Conservation (phyloP, 2,797 vertebrate genomes). For the Tarsius wallacei region DNA sequence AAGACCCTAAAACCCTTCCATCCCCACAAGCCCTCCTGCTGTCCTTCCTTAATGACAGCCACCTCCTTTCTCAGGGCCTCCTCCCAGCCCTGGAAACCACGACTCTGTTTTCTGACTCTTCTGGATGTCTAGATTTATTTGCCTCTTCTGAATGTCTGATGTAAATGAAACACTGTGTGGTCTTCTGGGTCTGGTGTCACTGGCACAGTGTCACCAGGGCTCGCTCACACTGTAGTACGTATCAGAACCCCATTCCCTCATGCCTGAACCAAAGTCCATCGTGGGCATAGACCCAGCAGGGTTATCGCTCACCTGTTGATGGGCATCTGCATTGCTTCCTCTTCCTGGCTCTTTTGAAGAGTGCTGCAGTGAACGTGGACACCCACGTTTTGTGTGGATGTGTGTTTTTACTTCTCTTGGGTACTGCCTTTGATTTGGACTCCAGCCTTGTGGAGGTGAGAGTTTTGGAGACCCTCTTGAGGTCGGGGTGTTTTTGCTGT, state of each 20-base stretch:
- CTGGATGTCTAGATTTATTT: not conserved
- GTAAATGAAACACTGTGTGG: not conserved
- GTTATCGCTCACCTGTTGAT: not conserved
- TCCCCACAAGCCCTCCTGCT: not conserved
- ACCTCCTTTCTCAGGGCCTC: not conserved
- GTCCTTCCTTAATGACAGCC: not conserved
- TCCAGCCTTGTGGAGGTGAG: not conserved
- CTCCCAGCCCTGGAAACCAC: not conserved
- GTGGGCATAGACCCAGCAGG: not conserved
- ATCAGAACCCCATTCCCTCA: not conserved
- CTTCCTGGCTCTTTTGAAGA: not conserved
- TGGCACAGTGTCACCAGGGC: rapidly evolving
- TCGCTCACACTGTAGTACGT: rapidly evolving
- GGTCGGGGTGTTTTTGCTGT: not conserved
- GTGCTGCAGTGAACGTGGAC: not conserved
- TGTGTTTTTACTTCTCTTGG: not conserved
- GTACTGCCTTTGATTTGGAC: not conserved
- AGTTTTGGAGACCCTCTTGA: not conserved
- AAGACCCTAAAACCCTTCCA: not conserved
- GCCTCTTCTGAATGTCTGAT: rapidly evolving
- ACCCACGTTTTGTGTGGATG: not conserved
- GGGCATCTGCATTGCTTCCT: not conserved
- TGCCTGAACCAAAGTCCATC: too few species aligned
- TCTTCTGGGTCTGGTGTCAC: not conserved
- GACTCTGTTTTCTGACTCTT: not conserved